A percentile compares a stretch with the other conserved stretches of the same genome.
Evolutionary conservation across 37 sponge, comb jelly and placozoan genomes (phyloP).

Genomic region (Hexactinellida sp.): DNA sequence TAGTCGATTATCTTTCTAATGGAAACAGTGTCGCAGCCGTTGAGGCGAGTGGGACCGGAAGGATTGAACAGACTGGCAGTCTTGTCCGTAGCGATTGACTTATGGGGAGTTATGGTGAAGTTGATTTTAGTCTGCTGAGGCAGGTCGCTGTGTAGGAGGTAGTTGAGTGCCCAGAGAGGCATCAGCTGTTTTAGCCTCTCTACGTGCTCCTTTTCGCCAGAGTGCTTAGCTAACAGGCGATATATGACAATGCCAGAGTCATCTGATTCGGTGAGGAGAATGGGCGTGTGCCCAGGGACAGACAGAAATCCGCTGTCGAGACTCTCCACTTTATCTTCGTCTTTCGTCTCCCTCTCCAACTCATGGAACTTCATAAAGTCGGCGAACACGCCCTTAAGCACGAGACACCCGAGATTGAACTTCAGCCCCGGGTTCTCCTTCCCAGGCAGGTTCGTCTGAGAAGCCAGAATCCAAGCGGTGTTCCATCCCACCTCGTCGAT

Average conservation of each 20-base stretch:
- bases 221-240: neutral
- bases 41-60: neutral
- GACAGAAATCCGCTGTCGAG: conserved; percentile 31
- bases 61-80: neutral
- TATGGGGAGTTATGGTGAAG: neutral
- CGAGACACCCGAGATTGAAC: neutral
- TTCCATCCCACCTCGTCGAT: conserved; percentile 13
- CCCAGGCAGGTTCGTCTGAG: neutral
- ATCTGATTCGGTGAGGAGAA: conserved; percentile 54
- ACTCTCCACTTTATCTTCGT: neutral
- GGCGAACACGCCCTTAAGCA: neutral
- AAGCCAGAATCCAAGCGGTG: neutral
- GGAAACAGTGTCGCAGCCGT: neutral
- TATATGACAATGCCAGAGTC: conserved; percentile 43
- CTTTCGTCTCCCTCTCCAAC: neutral
- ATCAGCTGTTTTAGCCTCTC: neutral
- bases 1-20: neutral
- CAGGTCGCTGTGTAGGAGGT: neutral
- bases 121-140: neutral
- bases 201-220: neutral
- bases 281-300: conserved; percentile 70
- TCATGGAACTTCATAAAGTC: neutral
- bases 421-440: neutral
- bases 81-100: neutral
- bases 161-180: neutral